Evolutionary conservation across 2,888 invertebrate genomes (phyloP), one percentile per base, ranked within the genome.

Genomic region (Ormyrus rosae): DNA sequence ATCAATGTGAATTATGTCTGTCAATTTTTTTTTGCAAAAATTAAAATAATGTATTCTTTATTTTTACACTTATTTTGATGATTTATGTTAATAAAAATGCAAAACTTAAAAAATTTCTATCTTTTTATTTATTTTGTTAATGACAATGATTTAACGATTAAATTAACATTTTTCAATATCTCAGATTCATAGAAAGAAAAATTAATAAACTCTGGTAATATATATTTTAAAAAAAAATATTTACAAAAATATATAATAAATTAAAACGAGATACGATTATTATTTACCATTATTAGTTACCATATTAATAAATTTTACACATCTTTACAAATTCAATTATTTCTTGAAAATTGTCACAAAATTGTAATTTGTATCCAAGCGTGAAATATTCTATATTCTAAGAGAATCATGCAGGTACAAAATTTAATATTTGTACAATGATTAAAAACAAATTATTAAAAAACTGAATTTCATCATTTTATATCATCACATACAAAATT

Each of bases 401-500:
- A 53, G 46, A 34, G 45, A 72, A 50, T 64, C 11, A n/a, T 34
- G 51, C 10, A 65, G 48, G 34, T 71, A 61, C 48, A 65, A 61
- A 67, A 74, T 9, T 55, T 61, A 51, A 80, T 56, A n/a, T 80
- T 78, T 74, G 71, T 13, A 76, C 68, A 81, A 74, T 73, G 68
- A 73, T 77, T 67, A 78, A 63, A 70, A 81, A 76, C 19, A 67
- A 13, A 71, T 80, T 61, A 55, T 79, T 74, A 73, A 55, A 77
- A 80, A 80, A 77, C 63, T 74, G n/a, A 72, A 60, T 73, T 77
- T 78, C 77, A 56, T 74, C 34, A 34, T 34, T 79, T 78, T 74
- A 78, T 80, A 80, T 34, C 63, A 71, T 73, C 68, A 75, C 55
- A 70, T 82, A 79, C 69, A 80, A 79, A 79, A 76, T 79, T 68